Percentiles rank a stretch among this genome's conserved stretches.
These are phyloP conservation scores for Sycophaga agraensis DNA, from an alignment of 1,140 invertebrate genomes.

Conservation along the genomic window DNA sequence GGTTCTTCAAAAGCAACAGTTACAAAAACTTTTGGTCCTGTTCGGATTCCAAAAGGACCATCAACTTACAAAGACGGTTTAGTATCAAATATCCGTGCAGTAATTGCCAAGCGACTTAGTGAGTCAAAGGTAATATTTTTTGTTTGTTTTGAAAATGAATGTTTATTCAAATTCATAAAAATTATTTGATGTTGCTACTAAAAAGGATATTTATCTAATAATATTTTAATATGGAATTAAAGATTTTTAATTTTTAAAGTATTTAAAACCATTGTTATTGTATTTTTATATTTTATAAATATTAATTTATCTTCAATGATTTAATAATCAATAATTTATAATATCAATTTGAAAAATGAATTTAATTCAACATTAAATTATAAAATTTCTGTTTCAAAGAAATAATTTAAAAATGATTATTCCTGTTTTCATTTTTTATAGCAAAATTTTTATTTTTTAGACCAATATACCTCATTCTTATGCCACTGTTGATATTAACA, in stretches of 20 bases:
- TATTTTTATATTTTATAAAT: no score
- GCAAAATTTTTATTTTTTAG: constrained; percentile 34
- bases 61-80: constrained; percentile 76
- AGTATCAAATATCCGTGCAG: constrained; percentile 81
- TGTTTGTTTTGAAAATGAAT: no score
- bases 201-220: no score
- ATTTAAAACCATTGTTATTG: no score
- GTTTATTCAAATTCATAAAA: no score
- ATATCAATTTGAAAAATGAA: neutral
- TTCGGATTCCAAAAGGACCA: constrained; percentile 18
- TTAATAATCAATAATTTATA: no score
- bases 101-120: constrained; percentile 88
- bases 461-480: constrained; percentile 95
- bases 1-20: constrained; percentile 13
- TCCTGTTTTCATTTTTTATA: neutral
- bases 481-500: constrained; percentile 79
- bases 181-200: no score
- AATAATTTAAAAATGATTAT: no score
- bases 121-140: constrained; percentile 80
- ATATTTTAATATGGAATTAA: no score
- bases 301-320: constrained; percentile 6
- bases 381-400: no score
- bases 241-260: no score
- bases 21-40: neutral
- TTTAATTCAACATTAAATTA: no score